Evolutionary conservation across 1,140 invertebrate species (phyloP), one percentile per base, ranked within the genome.

Genomic region (Pseudomyrmex dendroicus): DNA sequence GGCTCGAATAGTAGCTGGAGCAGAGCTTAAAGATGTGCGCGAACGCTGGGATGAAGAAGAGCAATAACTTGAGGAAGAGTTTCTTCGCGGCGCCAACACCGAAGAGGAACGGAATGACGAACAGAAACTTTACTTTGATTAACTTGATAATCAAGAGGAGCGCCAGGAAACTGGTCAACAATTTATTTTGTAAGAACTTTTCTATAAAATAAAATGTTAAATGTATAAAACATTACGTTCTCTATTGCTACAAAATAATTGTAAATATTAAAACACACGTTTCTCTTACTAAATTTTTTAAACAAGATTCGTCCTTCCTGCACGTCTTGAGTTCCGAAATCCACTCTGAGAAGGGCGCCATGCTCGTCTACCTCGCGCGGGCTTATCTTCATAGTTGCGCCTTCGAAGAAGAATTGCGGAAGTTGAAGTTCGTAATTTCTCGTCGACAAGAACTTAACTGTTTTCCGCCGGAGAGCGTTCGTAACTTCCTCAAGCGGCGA

Each of bases 11-110:
- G 87, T 97, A 97, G 93, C 96, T 97, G 12, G 97, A 96, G 92
- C 97, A 98, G 1, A 97, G 94, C 91, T 97, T 98, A 94, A 98
- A 98, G 83, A 98, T 95, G 90, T 97, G 97, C 67, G 97, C 96
- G 57, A 98, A 93, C 0, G 97, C 97, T 0, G 97, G 97, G 90
- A 98, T 97, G 7, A 98, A 90, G 95, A 98, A 98, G 1, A 98
- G 95, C 20, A 98, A 91, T 48, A 97, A 94, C 89, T 98, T 98
- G 4, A 98, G 94, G 85, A 98, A 95, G 73, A 98, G 93, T 91
- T 98, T 98, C 93, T 98, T 98, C 1, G 97, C 97, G 0, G 97
- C 96, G 1, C 96, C 96, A 4, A 97, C 96, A 1, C 97, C 97
- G 76, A 97, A 95, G 2, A 97, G 91, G 57, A 97, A 93, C 0